A percentile compares a stretch with the other conserved stretches of the same genome.
These are phyloP conservation scores for Eurystomus glaucurus DNA, from an alignment of 2,797 vertebrate species.

Conservation along the genomic window DNA sequence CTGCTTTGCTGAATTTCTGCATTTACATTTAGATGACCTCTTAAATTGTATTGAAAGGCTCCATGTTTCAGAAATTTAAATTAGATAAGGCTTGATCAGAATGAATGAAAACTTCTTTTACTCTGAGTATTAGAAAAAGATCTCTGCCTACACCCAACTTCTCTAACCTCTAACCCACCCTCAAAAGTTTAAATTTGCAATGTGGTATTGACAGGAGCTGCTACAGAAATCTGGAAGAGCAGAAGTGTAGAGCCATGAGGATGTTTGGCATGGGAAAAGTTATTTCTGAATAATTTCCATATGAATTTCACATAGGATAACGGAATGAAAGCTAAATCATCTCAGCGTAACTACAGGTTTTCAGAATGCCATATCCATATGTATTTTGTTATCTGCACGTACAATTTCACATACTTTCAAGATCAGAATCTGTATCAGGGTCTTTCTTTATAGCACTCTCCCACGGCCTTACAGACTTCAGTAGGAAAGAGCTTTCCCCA, in stretches of 20 bases:
- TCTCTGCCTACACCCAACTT: not conserved
- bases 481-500: not conserved
- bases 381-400: not conserved
- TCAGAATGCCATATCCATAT: not conserved
- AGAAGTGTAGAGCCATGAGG: not conserved
- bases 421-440: not conserved
- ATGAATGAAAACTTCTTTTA: not conserved
- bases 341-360: not conserved
- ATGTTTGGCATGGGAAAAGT: not conserved
- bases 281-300: constrained; percentile 26
- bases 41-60: constrained; percentile 16
- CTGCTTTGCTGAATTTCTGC: not conserved
- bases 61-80: constrained; percentile 6
- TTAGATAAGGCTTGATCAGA: not conserved
- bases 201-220: not conserved
- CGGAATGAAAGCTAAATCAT: constrained; percentile 9
- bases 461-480: not conserved
- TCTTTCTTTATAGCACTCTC: not conserved
- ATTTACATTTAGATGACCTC: constrained; percentile 52
- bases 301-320: not conserved
- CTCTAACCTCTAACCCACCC: not conserved
- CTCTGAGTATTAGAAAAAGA: not conserved
- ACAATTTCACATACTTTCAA: not conserved
- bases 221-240: not conserved
- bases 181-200: not conserved